These are phyloP conservation scores for Machimus rusticus DNA, from an alignment of 2,888 invertebrate genomes.

Conservation along the genomic window DNA sequence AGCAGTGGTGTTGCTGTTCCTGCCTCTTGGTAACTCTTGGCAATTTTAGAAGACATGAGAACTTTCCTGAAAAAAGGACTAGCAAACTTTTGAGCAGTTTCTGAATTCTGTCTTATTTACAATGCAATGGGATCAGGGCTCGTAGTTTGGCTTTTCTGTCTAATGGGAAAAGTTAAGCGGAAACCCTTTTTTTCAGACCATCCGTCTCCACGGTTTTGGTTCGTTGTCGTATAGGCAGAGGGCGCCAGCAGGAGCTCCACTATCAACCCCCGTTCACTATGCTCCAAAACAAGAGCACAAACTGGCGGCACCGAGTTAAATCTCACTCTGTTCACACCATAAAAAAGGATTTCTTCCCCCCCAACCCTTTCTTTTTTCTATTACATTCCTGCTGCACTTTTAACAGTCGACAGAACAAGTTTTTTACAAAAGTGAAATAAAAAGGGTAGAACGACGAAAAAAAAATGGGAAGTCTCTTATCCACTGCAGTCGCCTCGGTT, in stretches of 20 bases:
- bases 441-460: background rate
- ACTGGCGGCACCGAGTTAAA: background rate
- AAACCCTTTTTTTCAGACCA: slow-evolving; percentile 12
- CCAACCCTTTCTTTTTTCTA: background rate
- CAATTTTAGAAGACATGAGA: slow-evolving; percentile 18
- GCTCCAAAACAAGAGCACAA: background rate
- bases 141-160: slow-evolving; percentile 21
- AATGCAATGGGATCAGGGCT: slow-evolving; percentile 23
- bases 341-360: background rate
- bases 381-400: slow-evolving; percentile 10
- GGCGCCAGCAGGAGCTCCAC: background rate
- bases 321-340: background rate
- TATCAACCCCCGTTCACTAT: background rate
- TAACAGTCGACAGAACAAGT: slow-evolving; percentile 15
- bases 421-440: background rate
- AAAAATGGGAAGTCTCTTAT: background rate
- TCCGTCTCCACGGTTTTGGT: background rate
- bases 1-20: background rate
- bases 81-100: slow-evolving; percentile 19
- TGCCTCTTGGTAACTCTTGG: background rate
- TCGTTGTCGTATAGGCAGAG: background rate
- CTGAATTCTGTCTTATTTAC: slow-evolving; percentile 25
- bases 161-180: slow-evolving; percentile 18
- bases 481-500: background rate
- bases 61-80: slow-evolving; percentile 1